These are phyloP conservation scores for Tuta absoluta DNA, from an alignment of 2,888 invertebrate species.

Conservation along the genomic window DNA sequence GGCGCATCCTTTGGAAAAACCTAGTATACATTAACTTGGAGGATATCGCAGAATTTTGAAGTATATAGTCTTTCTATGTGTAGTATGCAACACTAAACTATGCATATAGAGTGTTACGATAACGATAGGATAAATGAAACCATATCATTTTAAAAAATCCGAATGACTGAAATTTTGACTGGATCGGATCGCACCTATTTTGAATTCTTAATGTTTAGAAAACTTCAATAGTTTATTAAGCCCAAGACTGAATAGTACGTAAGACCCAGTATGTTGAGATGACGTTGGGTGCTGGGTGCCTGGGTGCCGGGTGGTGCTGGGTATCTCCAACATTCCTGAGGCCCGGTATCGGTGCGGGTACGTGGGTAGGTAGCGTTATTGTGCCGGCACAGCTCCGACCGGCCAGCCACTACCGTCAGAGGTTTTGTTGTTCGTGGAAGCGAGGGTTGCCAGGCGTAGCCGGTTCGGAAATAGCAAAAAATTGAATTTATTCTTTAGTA, in stretches of 20 bases:
- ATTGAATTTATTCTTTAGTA: neutral
- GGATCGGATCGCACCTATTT: too few species aligned
- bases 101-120: neutral
- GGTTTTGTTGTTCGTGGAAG: constrained; percentile 72
- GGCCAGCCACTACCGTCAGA: constrained; percentile 34
- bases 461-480: neutral
- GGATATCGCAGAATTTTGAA: constrained; percentile 13
- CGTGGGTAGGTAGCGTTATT: constrained; percentile 46
- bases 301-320: constrained; percentile 26
- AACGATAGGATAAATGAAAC: neutral
- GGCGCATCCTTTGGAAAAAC: neutral
- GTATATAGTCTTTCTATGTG: neutral
- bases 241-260: neutral
- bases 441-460: neutral
- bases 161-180: neutral
- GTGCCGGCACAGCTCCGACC: constrained; percentile 21
- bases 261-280: neutral
- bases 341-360: constrained; percentile 35
- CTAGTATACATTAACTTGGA: constrained; percentile 15
- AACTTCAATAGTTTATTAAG: neutral
- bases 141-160: neutral
- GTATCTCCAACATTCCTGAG: constrained; percentile 25
- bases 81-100: neutral
- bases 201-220: too few species aligned
- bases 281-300: neutral